Percentiles rank a stretch among this genome's conserved stretches.
These are phyloP conservation scores for Drosophila paulistorum DNA, from an alignment of 1,140 invertebrate species.

Conservation along the genomic window DNA sequence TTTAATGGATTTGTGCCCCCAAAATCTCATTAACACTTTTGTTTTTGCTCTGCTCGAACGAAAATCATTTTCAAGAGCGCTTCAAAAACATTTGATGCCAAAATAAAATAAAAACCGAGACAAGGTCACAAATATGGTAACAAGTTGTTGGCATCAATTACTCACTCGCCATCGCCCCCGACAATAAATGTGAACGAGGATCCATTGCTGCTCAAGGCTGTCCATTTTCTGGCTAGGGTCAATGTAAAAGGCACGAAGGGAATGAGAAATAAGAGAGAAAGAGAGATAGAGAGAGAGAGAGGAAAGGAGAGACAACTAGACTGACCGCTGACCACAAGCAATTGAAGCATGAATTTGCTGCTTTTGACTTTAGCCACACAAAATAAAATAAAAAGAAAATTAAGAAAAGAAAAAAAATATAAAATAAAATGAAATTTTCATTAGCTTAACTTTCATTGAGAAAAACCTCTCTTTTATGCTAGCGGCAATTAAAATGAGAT, in stretches of 20 bases:
- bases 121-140: slow-evolving; percentile 58
- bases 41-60: slow-evolving; percentile 11
- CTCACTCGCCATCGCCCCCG: slow-evolving; percentile 3
- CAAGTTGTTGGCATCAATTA: slow-evolving; percentile 30
- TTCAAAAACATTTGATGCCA: slow-evolving; percentile 12
- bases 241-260: too few species aligned
- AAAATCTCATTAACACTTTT: slow-evolving; percentile 50
- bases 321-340: neutral
- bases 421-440: slow-evolving; percentile 51
- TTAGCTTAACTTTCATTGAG: slow-evolving; percentile 35
- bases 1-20: slow-evolving; percentile 14
- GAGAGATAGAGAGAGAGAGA: too few species aligned
- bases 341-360: slow-evolving; percentile 5
- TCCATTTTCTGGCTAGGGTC: too few species aligned
- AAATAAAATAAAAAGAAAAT: neutral
- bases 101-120: slow-evolving; percentile 16
- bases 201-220: too few species aligned
- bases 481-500: slow-evolving; percentile 74
- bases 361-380: slow-evolving; percentile 3
- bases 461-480: slow-evolving; percentile 21
- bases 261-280: too few species aligned
- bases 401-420: slow-evolving; percentile 13
- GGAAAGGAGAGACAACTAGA: too few species aligned
- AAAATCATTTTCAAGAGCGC: slow-evolving; percentile 36
- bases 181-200: neutral